A percentile compares a stretch with the other conserved stretches of the same genome.
Conservation (phyloP, 2,113 vertebrate species). For the Pardalotus punctatus region DNA sequence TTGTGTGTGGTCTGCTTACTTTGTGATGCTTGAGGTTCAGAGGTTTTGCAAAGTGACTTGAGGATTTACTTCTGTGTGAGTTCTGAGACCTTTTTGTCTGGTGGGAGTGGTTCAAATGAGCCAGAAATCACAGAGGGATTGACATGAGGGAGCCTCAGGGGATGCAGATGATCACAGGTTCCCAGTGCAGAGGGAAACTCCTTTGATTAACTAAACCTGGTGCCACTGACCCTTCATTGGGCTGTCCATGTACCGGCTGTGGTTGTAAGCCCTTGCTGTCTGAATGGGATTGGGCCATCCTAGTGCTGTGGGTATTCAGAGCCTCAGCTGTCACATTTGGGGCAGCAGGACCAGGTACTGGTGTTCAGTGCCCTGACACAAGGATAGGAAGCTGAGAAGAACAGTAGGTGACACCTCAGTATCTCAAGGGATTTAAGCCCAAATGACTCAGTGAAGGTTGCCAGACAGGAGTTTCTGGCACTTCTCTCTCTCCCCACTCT, state of each 20-base stretch:
- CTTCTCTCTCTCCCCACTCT: not conserved
- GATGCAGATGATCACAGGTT: not conserved
- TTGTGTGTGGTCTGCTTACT: not conserved
- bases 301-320: not conserved
- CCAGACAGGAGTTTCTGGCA: not conserved
- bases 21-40: not conserved
- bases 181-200: not conserved
- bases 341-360: not conserved
- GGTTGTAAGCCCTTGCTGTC: not conserved
- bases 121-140: not conserved
- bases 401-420: not conserved
- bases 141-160: not conserved
- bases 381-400: not conserved
- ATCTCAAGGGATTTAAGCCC: not conserved
- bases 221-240: not conserved
- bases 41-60: not conserved
- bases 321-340: not conserved
- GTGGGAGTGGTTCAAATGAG: not conserved
- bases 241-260: not conserved
- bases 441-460: not conserved
- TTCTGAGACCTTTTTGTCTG: not conserved
- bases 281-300: not conserved
- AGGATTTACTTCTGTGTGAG: not conserved
- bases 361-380: not conserved
- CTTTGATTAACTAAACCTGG: not conserved